Evolutionary conservation across 1,140 invertebrate species (phyloP), one percentile per base, ranked within the genome.

Genomic region (Leptinotarsa texana): DNA sequence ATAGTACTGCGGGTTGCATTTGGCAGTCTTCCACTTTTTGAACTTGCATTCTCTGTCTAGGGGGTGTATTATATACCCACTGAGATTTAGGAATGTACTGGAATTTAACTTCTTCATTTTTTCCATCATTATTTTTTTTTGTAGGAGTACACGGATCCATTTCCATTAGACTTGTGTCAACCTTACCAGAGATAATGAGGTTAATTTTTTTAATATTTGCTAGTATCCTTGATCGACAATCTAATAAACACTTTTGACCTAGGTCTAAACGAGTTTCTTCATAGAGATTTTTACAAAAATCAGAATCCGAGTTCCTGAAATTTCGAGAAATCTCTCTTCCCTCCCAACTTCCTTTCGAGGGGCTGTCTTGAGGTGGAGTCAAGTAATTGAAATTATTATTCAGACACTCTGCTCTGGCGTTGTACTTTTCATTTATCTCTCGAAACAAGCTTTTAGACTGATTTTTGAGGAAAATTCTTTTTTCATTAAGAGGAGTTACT

Each of bases 21-120:
- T 63, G 61, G 33, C 71, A 72, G 0, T 74, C 72, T 65, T 67
- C 62, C n/a, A 57, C 13, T 63, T 69, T 33, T 17, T 72, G 62
- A 48, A 48, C 2, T 0, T n/a, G 13, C n/a, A 76, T 67, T 69
- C 48, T 76, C 61, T 73, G 72, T 62, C 75, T 76, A 4, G 62
- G 57, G 13, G 77, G 77, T 11, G 77, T 78, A 21, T 67, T 21
- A 74, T 68, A 80, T 0, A 78, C 69, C 79, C 79, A 80, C 18
- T 75, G 69, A 17, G 73, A 65, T 27, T 48, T 27, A 13, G 77
- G 74, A 65, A 77, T 17, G 13, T 57, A 69, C 4, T 63, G n/a
- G 18, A 72, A 76, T 21, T 76, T 74, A 5, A 66, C 62, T 27
- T 72, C 68, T 48, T 74, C 73, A 69, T 75, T 71, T 51, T 72